Evolutionary conservation across 2,888 invertebrate species (phyloP), one percentile per base, ranked within the genome.

Genomic region (Orchestes rusci): DNA sequence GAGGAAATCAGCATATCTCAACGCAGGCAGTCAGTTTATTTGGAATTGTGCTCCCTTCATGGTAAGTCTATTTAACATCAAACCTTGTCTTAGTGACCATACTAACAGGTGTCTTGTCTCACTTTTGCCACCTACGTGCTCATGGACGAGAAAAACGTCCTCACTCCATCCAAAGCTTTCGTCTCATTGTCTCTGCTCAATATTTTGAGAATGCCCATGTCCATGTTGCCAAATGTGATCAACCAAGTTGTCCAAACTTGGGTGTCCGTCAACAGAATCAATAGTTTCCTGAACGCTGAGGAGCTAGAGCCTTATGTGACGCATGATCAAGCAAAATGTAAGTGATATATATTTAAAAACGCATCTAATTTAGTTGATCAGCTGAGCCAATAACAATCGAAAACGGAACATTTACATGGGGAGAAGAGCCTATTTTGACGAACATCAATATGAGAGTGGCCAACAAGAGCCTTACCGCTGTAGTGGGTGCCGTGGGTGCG

Each of bases 201-300:
- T 61, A 72, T 76, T 32, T 64, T 78, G 10, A 62, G 75, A 17
- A 69, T 72, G 51, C 77, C 77, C 2, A 67, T 78, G 62, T 68
- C 68, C 45, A 66, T 75, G 58, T 60, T 75, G 63, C 74, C 59
- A 39, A 70, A 70, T 67, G 57, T 62, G 40, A 60, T 67, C 36
- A 50, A 51, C 8, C 41, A 52, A 17, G 32, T 53, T 15, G 54
- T 57, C n/a, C 56, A 58, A 46, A 47, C 53, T 20, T 47, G 82
- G 39, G 47, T 52, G 1, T 46, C 47, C 5, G 40, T 52, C n/a
- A 82, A 83, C 61, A 79, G 95, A 66, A 80, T 96, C 56, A 89
- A 92, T 66, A 84, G 84, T 64, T 96, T 92, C 69, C 80, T 96
- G 79, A 91, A 88, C 64, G 77, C 80, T 54, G 91, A 92, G 62